Conservation (phyloP, 2,888 invertebrate species). For the Ormyrus rosae region DNA sequence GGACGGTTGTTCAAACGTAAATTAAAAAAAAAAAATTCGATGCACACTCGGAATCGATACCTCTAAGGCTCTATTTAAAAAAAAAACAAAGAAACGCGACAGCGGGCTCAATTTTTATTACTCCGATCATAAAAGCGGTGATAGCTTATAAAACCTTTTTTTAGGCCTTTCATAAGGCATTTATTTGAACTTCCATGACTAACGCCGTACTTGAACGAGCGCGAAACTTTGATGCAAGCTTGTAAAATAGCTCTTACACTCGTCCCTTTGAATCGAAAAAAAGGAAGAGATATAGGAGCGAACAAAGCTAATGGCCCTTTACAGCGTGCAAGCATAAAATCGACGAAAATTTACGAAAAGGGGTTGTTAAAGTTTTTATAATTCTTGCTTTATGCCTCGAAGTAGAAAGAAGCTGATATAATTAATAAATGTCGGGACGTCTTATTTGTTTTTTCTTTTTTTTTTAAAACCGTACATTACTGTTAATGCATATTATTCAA, state of each 20-base stretch:
- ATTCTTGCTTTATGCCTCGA: conserved; percentile 2
- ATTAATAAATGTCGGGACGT: conserved; percentile 10
- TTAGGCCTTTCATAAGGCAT: conserved; percentile 51
- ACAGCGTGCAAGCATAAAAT: conserved; percentile 21
- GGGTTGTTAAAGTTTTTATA: conserved; percentile 38
- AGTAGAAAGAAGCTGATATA: neutral
- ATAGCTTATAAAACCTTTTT: conserved; percentile 53
- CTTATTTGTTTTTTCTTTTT: conserved; percentile 10
- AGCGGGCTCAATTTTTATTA: conserved; percentile 54
- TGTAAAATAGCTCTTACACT: conserved; percentile 28
- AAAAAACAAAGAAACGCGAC: conserved; percentile 17
- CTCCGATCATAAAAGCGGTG: conserved; percentile 49
- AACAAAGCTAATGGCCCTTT: conserved; percentile 49
- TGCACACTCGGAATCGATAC: conserved; percentile 24
- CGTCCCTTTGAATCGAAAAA: conserved; percentile 2
- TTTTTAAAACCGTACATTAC: too few relatives aligned
- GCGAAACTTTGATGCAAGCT: conserved; percentile 31
- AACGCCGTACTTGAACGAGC: conserved; percentile 33
- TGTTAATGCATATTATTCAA: too few relatives aligned
- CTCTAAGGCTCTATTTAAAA: conserved; percentile 32
- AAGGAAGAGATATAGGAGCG: neutral
- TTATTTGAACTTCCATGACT: conserved; percentile 51
- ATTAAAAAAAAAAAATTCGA: neutral
- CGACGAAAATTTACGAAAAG: conserved; percentile 15
- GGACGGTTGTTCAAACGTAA: too few relatives aligned